A percentile compares a stretch with the other conserved stretches of the same genome.
phyloP scores from a whole-genome alignment of 2,113 vertebrate genomes.

The Nothocercus julius region DNA sequence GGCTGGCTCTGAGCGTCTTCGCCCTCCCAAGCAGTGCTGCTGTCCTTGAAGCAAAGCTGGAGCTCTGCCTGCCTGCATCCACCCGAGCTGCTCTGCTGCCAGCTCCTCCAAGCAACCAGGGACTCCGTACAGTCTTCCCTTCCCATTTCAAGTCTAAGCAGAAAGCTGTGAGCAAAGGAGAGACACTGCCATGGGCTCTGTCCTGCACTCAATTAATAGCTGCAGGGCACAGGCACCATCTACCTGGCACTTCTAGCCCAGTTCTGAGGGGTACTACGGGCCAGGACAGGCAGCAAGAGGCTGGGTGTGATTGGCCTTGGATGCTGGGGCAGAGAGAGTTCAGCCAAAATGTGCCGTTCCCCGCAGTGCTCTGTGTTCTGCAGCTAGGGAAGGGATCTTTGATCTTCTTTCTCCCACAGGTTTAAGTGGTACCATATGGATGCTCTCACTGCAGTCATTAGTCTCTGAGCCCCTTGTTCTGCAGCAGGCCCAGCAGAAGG shows the following conservation, averaged over 20 bases:
- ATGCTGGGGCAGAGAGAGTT: neutral
- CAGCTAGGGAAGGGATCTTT: neutral
- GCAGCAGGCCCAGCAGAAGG: neutral
- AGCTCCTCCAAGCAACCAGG: neutral
- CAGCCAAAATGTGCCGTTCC: neutral
- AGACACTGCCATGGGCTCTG: neutral
- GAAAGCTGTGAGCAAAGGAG: neutral
- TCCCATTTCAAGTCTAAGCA: neutral
- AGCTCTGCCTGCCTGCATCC: neutral
- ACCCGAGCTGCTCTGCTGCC: neutral
- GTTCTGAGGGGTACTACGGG: neutral
- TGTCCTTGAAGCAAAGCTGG: neutral
- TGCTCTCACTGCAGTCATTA: neutral
- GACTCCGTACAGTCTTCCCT: neutral
- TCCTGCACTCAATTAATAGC: neutral
- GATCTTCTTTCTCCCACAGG: neutral
- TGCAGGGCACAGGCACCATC: neutral
- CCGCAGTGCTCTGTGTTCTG: neutral
- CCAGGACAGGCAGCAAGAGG: neutral
- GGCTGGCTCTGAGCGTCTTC: neutral
- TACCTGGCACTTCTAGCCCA: fast-evolving
- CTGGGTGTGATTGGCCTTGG: neutral
- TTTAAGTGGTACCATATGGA: neutral
- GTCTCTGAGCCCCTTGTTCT: neutral
- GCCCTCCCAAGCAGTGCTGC: neutral